phyloP scores from a whole-genome alignment of 2,888 invertebrate species.

The Cynaeus angustus region DNA sequence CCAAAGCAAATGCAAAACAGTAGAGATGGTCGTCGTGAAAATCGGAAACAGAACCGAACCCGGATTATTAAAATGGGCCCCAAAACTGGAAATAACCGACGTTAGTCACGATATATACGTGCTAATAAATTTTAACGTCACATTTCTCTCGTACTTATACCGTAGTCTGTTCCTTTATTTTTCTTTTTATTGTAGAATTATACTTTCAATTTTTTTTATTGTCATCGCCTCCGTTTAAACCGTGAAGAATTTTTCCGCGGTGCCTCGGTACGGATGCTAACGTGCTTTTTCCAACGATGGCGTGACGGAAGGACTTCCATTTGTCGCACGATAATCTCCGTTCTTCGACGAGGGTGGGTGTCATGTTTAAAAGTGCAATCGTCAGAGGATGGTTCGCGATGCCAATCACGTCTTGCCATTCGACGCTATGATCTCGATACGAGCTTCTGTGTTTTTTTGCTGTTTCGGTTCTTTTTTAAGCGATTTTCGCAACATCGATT shows the following conservation, averaged over 20 bases:
- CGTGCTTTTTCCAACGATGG: conserved; percentile 3
- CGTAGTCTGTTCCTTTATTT: conserved; percentile 35
- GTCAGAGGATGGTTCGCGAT: conserved; percentile 19
- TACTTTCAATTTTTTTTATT: conserved; percentile 34
- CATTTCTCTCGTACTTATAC: conserved; percentile 32
- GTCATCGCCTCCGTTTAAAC: conserved; percentile 25
- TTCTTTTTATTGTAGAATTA: conserved; percentile 33
- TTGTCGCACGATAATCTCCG: conserved; percentile 22
- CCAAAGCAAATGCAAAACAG: conserved; percentile 14
- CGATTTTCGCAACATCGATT: conserved; percentile 20
- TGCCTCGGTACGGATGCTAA: conserved; percentile 7
- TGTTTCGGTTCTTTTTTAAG: conserved; percentile 6
- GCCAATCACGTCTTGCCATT: conserved; percentile 35
- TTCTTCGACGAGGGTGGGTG: conserved; percentile 10
- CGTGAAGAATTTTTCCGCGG: conserved; percentile 9
- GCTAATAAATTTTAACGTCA: conserved; percentile 33
- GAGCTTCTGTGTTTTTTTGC: conserved; percentile 14
- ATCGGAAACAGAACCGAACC: conserved; percentile 30
- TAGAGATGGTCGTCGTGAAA: conserved; percentile 1
- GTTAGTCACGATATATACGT: conserved; percentile 39
- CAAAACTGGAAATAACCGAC: conserved; percentile 31
- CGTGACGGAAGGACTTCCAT: conserved; percentile 22
- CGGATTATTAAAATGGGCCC: conserved; percentile 32
- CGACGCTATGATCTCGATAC: conserved; percentile 16
- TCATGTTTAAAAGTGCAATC: conserved; percentile 35